Percentiles rank a stretch among this genome's conserved stretches.
phyloP scores from a whole-genome alignment of 2,797 vertebrate species.

The Astyanax mexicanus region DNA sequence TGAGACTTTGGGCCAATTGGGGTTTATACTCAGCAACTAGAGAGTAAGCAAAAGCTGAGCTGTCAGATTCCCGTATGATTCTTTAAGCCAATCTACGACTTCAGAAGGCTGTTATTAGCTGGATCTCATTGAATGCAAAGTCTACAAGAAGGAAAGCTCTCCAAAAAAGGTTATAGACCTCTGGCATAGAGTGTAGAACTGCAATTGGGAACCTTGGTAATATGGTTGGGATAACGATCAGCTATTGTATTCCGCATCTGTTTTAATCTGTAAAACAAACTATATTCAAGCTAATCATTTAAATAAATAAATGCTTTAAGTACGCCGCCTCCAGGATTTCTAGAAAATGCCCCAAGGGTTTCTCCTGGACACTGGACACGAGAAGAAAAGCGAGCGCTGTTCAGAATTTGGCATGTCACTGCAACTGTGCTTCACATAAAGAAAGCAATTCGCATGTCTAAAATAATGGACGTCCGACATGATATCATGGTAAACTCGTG shows the following conservation, averaged over 20 bases:
- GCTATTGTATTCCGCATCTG: background rate
- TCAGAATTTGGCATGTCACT: conserved; percentile 42
- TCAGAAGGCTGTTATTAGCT: too few species aligned
- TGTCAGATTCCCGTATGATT: too few species aligned
- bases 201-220: conserved; percentile 8
- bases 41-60: too few species aligned
- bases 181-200: background rate
- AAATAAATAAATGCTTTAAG: conserved; percentile 12
- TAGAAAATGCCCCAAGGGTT: background rate
- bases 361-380: background rate
- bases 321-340: background rate
- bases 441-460: conserved; percentile 38
- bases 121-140: too few species aligned
- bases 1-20: too few species aligned
- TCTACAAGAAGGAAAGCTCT: too few species aligned
- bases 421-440: conserved; percentile 39
- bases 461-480: conserved; percentile 40
- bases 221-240: background rate
- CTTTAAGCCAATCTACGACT: too few species aligned
- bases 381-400: conserved; percentile 7
- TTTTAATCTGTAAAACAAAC: background rate
- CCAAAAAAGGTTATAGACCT: too few species aligned
- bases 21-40: too few species aligned
- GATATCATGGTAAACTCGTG: conserved; percentile 48
- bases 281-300: background rate